These are phyloP conservation scores for Saxidomus purpurata DNA, from an alignment of 1,140 invertebrate species.

Conservation along the genomic window DNA sequence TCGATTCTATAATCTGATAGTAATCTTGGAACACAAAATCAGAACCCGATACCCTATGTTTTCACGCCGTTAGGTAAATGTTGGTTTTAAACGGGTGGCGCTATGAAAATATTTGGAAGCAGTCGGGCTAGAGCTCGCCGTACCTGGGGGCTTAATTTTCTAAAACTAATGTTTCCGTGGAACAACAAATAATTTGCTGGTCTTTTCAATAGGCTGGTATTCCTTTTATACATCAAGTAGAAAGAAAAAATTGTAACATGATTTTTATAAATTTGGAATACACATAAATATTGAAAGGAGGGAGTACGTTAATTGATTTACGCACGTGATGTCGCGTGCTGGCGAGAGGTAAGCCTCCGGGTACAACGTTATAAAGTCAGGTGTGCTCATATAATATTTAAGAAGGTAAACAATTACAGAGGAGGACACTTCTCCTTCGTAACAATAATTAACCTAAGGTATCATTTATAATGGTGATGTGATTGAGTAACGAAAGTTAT, in stretches of 20 bases:
- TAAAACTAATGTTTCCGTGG: not conserved
- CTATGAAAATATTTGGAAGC: not conserved
- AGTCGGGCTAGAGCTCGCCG: not conserved
- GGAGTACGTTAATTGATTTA: constrained; percentile 37
- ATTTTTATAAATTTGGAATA: constrained; percentile 34
- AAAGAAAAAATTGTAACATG: not conserved
- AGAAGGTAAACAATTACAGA: constrained; percentile 31
- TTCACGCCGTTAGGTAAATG: constrained; percentile 14
- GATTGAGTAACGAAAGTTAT: not conserved
- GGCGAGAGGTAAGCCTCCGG: not conserved
- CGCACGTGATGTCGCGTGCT: constrained; percentile 40
- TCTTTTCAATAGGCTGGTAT: not conserved
- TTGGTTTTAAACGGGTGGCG: constrained; percentile 12
- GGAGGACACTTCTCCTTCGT: not conserved
- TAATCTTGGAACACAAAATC: not conserved
- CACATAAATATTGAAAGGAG: constrained; percentile 42
- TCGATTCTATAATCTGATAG: not conserved
- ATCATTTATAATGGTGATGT: not conserved
- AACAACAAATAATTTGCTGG: not conserved
- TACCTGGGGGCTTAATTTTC: constrained; percentile 3
- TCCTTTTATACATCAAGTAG: not conserved
- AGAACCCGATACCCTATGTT: constrained; percentile 11
- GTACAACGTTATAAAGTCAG: constrained; percentile 9
- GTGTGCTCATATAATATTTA: constrained; percentile 48
- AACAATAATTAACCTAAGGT: constrained; percentile 5